phyloP scores from a whole-genome alignment of 2,888 invertebrate species.

The Ectobius pallidus region DNA sequence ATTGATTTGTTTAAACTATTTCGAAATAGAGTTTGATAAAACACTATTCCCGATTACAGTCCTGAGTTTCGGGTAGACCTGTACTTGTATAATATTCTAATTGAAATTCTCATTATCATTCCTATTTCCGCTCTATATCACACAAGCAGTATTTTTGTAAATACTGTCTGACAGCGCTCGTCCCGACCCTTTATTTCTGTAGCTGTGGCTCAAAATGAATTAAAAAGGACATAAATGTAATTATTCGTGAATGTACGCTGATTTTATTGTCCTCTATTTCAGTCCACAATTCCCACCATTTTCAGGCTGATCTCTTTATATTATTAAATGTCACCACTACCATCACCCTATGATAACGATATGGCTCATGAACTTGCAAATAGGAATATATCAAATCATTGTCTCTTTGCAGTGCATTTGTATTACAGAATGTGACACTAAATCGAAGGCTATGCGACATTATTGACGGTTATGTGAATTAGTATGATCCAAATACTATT shows the following conservation, averaged over 20 bases:
- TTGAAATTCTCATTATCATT: no score
- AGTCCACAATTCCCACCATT: neutral
- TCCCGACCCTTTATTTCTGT: no score
- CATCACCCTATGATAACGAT: neutral
- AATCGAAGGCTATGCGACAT: neutral
- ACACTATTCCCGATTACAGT: no score
- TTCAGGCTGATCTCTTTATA: neutral
- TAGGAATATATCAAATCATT: conserved; percentile 19
- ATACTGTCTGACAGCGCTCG: no score
- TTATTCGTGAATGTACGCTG: neutral
- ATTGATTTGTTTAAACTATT: no score
- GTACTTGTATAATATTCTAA: no score
- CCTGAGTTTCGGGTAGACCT: no score
- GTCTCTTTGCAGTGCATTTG: conserved; percentile 17
- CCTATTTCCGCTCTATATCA: no score
- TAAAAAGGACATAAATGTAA: neutral
- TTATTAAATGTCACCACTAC: neutral
- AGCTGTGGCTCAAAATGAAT: neutral
- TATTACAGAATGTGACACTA: neutral
- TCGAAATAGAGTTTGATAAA: no score
- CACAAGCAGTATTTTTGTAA: no score
- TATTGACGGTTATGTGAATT: neutral
- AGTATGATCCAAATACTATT: neutral
- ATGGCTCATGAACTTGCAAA: conserved; percentile 18
- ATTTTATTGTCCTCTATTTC: conserved; percentile 13